These are phyloP conservation scores for Eulemur rufifrons DNA, from an alignment of 2,113 vertebrate species.

Conservation along the genomic window DNA sequence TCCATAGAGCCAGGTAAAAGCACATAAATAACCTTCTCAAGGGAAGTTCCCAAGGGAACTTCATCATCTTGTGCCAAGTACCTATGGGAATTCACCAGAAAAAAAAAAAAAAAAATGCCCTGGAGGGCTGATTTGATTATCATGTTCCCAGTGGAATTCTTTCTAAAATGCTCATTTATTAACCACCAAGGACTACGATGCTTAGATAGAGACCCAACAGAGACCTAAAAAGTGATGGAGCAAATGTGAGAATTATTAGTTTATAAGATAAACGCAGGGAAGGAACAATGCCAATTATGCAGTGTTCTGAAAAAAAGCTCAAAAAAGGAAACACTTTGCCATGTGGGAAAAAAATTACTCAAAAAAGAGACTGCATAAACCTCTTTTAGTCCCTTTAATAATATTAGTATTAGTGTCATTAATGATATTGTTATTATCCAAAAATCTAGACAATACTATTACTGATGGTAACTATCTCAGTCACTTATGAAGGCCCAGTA, in stretches of 20 bases:
- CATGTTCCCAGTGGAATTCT: background rate
- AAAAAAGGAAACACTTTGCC: background rate
- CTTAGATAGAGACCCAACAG: background rate
- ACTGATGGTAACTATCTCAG: background rate
- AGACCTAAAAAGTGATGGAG: background rate
- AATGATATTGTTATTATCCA: background rate
- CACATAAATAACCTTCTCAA: slow-evolving; percentile 14
- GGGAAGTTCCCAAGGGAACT: background rate
- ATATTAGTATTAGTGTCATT: background rate
- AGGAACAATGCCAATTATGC: background rate
- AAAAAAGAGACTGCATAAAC: background rate
- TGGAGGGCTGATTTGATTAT: slow-evolving; percentile 26
- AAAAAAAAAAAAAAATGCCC: slow-evolving; percentile 53
- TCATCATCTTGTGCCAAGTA: background rate
- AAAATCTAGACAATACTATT: background rate
- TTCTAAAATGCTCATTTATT: slow-evolving; percentile 56
- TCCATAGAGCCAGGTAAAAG: background rate
- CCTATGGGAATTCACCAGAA: background rate
- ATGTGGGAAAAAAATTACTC: background rate
- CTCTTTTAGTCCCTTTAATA: background rate
- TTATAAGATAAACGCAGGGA: background rate
- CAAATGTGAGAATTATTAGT: slow-evolving; percentile 1
- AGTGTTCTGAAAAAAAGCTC: background rate
- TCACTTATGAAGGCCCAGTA: background rate
- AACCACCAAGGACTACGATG: background rate